Base-by-base conservation (phyloP, 2,797 vertebrate species). In the Acrossocheilus fasciatus region DNA sequence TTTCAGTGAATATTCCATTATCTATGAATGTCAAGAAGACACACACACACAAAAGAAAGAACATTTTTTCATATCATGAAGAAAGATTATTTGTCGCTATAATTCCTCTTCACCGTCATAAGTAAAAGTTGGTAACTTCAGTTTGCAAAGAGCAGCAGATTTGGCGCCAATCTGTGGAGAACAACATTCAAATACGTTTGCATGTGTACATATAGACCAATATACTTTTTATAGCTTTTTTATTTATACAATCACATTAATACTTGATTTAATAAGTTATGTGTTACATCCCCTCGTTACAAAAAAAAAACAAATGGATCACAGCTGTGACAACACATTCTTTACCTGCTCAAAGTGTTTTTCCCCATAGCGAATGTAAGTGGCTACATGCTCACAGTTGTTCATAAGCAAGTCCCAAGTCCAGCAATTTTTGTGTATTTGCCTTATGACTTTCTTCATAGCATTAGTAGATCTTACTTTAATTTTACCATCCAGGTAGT, bases 261-360 rank as follows among this genome's bases (percentile, higher is more conserved):
- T 57, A 59, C 9, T 52, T 52, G 50, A 18, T 52, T 43, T 43
- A 52, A 52, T 17, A 52, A 52, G 15, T 52, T 17, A 52, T 52
- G 15, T 52, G 15, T 52, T 17, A 45, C 52, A 57, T 52, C 15
- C 17, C 17, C 15, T 52, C 18, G 3, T 36, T 36, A 36, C 34
- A 18, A 26, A 26, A 26, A 26, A 18, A 52, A 52, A 52, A 52
- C 4, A 52, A 52, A 59, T 36, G 34, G 8, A 59, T 59, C 10
- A 11, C 50, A 52, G 15, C 15, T 52, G 50, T 52, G 17, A 52
- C 50, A 52, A 52, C 50, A 52, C 57, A 59, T 62, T 62, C 10
- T 26, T 62, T 26, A 62, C 59, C 59, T 62, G 59, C n/a, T 62
- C n/a, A 62, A 62, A 62, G 59, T 62, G 59, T 62, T 62, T 62